Percentiles rank a stretch among this genome's conserved stretches.
Conservation (phyloP, 2,888 invertebrate species). For the Brassicogethes aeneus region DNA sequence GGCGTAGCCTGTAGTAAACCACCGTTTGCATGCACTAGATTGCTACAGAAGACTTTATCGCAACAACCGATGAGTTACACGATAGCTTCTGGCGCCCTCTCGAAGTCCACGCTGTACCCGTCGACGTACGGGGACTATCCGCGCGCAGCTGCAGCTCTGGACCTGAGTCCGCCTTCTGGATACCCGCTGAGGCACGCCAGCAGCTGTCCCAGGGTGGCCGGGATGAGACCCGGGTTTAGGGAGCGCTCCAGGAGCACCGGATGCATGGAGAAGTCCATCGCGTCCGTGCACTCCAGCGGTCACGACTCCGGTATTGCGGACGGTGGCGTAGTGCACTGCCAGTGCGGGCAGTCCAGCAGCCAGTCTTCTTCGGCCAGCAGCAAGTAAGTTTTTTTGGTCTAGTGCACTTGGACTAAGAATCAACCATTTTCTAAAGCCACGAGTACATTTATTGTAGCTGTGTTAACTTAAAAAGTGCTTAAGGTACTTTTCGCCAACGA, state of each 20-base stretch:
- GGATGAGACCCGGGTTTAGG: conserved; percentile 17
- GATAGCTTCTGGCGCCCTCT: conserved; percentile 31
- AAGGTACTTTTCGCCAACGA: too few species aligned
- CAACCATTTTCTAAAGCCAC: too few species aligned
- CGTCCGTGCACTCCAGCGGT: conserved; percentile 73
- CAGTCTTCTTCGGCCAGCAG: conserved; percentile 63
- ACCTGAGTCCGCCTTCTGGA: conserved; percentile 23
- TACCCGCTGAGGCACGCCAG: conserved; percentile 28
- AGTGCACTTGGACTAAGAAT: too few species aligned
- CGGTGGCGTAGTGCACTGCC: conserved; percentile 45
- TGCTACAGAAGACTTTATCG: conserved; percentile 31
- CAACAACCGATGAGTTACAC: conserved; percentile 34
- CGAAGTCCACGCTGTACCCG: conserved; percentile 41
- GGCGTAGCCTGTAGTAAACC: not conserved
- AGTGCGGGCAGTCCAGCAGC: conserved; percentile 57
- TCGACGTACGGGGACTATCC: conserved; percentile 39
- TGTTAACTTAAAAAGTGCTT: too few species aligned
- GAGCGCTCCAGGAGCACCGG: conserved; percentile 35
- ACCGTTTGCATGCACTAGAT: conserved; percentile 20
- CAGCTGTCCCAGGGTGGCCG: conserved; percentile 26
- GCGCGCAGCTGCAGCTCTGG: conserved; percentile 17
- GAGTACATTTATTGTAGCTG: too few species aligned
- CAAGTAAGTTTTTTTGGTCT: conserved; percentile 46
- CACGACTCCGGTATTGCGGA: conserved; percentile 70
- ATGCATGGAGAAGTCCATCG: conserved; percentile 62